Conservation (phyloP, 2,888 invertebrate genomes). For the Drosophila acutilabella region DNA sequence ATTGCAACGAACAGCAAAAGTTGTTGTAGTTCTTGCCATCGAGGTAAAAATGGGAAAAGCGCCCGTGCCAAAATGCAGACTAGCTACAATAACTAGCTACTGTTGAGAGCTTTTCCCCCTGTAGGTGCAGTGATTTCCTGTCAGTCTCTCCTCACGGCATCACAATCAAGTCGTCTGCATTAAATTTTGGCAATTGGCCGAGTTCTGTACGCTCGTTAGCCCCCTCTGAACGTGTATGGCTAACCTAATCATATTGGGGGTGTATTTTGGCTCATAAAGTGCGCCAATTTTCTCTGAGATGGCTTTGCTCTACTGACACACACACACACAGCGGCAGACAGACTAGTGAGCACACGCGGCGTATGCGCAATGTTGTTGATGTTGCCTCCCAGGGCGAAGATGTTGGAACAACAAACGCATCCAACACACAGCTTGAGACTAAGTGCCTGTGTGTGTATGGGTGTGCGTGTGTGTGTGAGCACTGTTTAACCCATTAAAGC, state of each 20-base stretch:
- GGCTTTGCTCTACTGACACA: constrained; percentile 64
- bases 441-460: constrained; percentile 54
- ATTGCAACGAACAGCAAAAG: constrained; percentile 46
- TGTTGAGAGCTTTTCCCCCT: constrained; percentile 11
- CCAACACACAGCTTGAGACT: constrained; percentile 71
- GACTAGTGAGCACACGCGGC: constrained; percentile 59
- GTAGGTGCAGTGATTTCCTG: constrained; percentile 1
- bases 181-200: constrained; percentile 76
- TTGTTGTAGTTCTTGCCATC: not conserved
- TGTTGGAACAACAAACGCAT: constrained; percentile 52
- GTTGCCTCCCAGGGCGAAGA: constrained; percentile 70
- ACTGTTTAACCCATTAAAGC: constrained; percentile 77
- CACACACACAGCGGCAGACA: not conserved
- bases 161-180: constrained; percentile 78
- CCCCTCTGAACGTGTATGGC: constrained; percentile 23
- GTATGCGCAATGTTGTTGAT: constrained; percentile 75
- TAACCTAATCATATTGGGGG: constrained; percentile 63
- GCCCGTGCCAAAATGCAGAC: constrained; percentile 56
- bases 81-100: constrained; percentile 47
- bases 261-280: constrained; percentile 61
- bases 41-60: constrained; percentile 18
- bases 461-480: constrained; percentile 9
- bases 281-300: constrained; percentile 63
- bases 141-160: constrained; percentile 34
- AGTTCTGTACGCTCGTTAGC: constrained; percentile 69